Evolutionary conservation across 2,113 vertebrate species (phyloP).

Genomic region (Alligator sinensis): DNA sequence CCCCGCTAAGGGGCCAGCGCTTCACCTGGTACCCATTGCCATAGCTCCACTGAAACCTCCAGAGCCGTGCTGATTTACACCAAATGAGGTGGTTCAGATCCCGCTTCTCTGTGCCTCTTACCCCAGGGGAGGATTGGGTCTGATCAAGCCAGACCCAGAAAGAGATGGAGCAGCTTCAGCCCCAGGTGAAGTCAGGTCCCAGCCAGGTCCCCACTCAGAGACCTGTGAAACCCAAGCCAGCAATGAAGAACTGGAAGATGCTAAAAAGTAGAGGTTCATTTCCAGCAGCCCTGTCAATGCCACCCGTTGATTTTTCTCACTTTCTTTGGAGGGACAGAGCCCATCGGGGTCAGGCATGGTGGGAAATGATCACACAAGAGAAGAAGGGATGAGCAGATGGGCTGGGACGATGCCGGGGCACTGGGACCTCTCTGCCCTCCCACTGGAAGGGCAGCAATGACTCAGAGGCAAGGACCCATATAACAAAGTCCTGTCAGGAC

Average conservation of each 20-base stretch:
- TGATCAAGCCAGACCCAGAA: neutral
- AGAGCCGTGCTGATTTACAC: neutral
- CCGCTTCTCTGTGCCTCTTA: too few relatives aligned
- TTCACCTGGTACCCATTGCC: neutral
- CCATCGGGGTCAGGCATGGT: neutral
- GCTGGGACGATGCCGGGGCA: neutral
- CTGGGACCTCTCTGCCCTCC: constrained; percentile 33
- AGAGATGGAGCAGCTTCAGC: neutral
- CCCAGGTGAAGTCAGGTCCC: neutral
- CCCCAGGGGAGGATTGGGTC: too few relatives aligned
- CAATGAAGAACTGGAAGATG: neutral
- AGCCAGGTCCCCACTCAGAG: neutral
- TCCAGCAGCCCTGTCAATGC: neutral
- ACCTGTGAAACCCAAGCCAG: neutral
- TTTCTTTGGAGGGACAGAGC: neutral
- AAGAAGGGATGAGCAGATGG: neutral
- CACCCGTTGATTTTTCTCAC: neutral
- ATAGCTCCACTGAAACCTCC: neutral
- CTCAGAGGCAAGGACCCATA: neutral
- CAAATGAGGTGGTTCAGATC: neutral
- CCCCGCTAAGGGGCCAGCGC: too few relatives aligned
- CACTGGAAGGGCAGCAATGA: constrained; percentile 60
- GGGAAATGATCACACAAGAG: constrained; percentile 30
- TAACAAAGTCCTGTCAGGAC: constrained; percentile 29
- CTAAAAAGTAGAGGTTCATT: neutral